These are phyloP conservation scores for Drosophila ustulata DNA, from an alignment of 2,888 invertebrate genomes.

Conservation along the genomic window DNA sequence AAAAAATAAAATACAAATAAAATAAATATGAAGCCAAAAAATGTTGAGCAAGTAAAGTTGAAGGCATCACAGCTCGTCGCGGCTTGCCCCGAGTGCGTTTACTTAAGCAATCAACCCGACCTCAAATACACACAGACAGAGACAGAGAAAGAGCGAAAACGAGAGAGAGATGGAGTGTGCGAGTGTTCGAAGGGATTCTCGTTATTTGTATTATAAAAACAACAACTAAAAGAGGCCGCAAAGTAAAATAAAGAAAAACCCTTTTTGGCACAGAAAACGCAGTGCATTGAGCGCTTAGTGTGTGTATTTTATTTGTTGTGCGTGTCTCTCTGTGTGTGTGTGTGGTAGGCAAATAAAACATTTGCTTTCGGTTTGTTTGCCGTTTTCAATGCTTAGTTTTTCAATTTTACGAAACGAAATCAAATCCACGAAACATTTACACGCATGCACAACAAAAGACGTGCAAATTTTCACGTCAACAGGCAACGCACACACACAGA, in stretches of 20 bases:
- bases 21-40: slow-evolving; percentile 59
- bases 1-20: slow-evolving; percentile 32
- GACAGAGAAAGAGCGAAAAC: slow-evolving; percentile 24
- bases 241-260: slow-evolving; percentile 60
- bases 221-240: slow-evolving; percentile 81
- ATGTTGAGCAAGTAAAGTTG: slow-evolving; percentile 69
- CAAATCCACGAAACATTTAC: slow-evolving; percentile 76
- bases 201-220: slow-evolving; percentile 75
- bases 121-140: slow-evolving; percentile 60
- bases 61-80: slow-evolving; percentile 69
- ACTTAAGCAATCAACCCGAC: slow-evolving; percentile 81
- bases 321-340: slow-evolving; percentile 38
- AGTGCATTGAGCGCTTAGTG: slow-evolving; percentile 62
- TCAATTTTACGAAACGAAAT: slow-evolving; percentile 75
- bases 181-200: slow-evolving; percentile 59
- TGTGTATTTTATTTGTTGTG: slow-evolving; percentile 25
- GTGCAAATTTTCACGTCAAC: slow-evolving; percentile 81
- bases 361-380: slow-evolving; percentile 71
- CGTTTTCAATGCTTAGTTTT: slow-evolving; percentile 76
- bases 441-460: slow-evolving; percentile 81
- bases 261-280: slow-evolving; percentile 71
- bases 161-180: slow-evolving; percentile 12
- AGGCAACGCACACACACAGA: slow-evolving; percentile 53
- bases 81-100: slow-evolving; percentile 75
- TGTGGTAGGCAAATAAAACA: slow-evolving; percentile 71